phyloP scores from a whole-genome alignment of 1,140 invertebrate genomes.

The Pteromalus puparum region DNA sequence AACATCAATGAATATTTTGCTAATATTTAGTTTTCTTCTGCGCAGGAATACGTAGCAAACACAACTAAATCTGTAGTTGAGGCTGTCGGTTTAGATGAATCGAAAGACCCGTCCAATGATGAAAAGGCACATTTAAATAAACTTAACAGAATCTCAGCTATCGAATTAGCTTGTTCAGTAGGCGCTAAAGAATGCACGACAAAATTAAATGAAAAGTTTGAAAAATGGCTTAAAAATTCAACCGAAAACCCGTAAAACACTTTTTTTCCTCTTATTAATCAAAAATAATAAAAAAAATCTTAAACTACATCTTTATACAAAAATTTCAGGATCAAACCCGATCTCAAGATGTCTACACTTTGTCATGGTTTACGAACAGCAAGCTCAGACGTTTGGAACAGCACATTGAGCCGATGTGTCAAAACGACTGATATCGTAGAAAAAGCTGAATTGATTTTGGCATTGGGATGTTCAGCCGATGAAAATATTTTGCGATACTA shows the following conservation, averaged over 20 bases:
- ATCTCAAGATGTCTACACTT: slow-evolving; percentile 80
- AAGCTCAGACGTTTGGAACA: slow-evolving; percentile 78
- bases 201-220: slow-evolving; percentile 78
- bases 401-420: slow-evolving; percentile 78
- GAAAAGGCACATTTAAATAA: slow-evolving; percentile 79
- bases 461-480: slow-evolving; percentile 53
- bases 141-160: slow-evolving; percentile 79
- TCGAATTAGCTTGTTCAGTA: slow-evolving; percentile 81
- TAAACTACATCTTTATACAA: neutral
- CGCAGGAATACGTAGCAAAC: slow-evolving; percentile 44
- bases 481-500: slow-evolving; percentile 9
- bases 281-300: neutral
- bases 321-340: slow-evolving; percentile 69
- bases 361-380: slow-evolving; percentile 81
- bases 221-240: slow-evolving; percentile 78
- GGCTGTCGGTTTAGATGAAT: slow-evolving; percentile 47
- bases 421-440: slow-evolving; percentile 71
- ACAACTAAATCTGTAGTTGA: slow-evolving; percentile 9
- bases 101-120: slow-evolving; percentile 54
- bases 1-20: neutral
- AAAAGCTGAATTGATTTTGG: neutral
- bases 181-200: slow-evolving; percentile 79
- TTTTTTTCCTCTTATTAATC: neutral
- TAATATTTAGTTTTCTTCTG: neutral
- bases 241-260: slow-evolving; percentile 63